A percentile compares a stretch with the other conserved stretches of the same genome.
phyloP scores from a whole-genome alignment of 2,888 invertebrate species.

The Eupeodes luniger region DNA sequence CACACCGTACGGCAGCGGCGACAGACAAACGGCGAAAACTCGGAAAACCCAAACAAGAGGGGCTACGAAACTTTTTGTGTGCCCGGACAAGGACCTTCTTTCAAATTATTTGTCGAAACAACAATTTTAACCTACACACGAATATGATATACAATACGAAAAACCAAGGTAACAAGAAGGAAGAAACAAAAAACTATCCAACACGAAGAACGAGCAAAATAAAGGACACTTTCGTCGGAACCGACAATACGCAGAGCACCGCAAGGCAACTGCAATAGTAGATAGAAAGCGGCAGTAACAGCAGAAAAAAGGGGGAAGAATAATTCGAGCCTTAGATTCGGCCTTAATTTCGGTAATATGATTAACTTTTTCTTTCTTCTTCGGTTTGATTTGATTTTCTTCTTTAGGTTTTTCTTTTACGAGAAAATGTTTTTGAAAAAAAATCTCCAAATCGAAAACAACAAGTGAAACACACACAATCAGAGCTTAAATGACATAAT shows the following conservation, averaged over 20 bases:
- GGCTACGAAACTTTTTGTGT: constrained; percentile 1
- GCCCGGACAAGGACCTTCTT: constrained; percentile 25
- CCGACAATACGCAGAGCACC: constrained; percentile 37
- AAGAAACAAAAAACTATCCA: constrained; percentile 34
- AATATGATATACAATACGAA: neutral
- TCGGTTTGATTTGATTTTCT: neutral
- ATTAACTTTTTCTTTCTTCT: neutral
- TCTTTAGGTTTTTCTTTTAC: constrained; percentile 4
- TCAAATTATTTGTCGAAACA: constrained; percentile 10
- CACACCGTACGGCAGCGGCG: neutral
- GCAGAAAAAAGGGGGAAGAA: constrained; percentile 34
- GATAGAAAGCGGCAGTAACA: constrained; percentile 37
- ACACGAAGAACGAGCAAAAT: constrained; percentile 32
- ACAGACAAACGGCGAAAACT: constrained; percentile 6
- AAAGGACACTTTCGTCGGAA: constrained; percentile 47
- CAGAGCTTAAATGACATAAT: constrained; percentile 68
- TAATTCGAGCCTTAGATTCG: constrained; percentile 6
- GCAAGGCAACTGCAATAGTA: constrained; percentile 11
- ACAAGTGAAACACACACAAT: constrained; percentile 58
- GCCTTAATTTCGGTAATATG: constrained; percentile 35
- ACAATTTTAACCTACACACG: neutral
- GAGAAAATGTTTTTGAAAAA: constrained; percentile 19
- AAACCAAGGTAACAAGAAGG: constrained; percentile 24
- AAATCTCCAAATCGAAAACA: constrained; percentile 42
- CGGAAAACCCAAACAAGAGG: constrained; percentile 34